Evolutionary conservation across 2,113 vertebrate species (phyloP), one percentile per base, ranked within the genome.

Genomic region (Chaenogobius annularis): DNA sequence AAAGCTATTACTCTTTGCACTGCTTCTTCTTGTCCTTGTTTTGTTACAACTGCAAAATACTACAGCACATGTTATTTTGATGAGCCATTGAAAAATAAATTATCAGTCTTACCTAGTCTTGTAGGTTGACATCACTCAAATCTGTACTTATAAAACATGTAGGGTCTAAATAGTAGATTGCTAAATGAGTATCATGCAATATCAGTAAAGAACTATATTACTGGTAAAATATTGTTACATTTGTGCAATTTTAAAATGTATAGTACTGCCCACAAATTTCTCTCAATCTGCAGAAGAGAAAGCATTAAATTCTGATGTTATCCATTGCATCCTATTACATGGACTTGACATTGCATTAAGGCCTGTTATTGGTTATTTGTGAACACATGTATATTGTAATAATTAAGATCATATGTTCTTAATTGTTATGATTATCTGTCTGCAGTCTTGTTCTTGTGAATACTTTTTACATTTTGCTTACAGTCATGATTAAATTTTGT

Each of bases 401-500:
- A 63, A 37, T 20, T 63, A 61, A 17, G 23, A 31, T 63, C 0
- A n/a, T 43, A n/a, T 63, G 19, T 63, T 37, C 19, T 63, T n/a
- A 63, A 63, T 63, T 37, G 31, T 63, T 63, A 40, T 37, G 10
- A 63, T 63, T 63, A 40, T 35, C 35, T 63, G 35, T n/a, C 35
- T 10, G 26, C 55, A 58, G 12, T 58, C 50, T 63, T 40, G 35
- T 63, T 37, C 17, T 40, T 63, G 35, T 63, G 61, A 43, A n/a
- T 43, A 63, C 20, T 58, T 61, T 61, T 35, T 11, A 63, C 35
- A 63, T 63, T 63, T 63, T 61, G 23, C 58, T 35, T 61, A 35
- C 61, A n/a, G 61, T 43, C 17, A 43, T 43, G 35, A 63, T 63
- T 63, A 63, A 63, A 63, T 63, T 19, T 63, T 63, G 61, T 63